These are phyloP conservation scores for Augiades crinisus DNA, from an alignment of 2,888 invertebrate genomes.

Conservation along the genomic window DNA sequence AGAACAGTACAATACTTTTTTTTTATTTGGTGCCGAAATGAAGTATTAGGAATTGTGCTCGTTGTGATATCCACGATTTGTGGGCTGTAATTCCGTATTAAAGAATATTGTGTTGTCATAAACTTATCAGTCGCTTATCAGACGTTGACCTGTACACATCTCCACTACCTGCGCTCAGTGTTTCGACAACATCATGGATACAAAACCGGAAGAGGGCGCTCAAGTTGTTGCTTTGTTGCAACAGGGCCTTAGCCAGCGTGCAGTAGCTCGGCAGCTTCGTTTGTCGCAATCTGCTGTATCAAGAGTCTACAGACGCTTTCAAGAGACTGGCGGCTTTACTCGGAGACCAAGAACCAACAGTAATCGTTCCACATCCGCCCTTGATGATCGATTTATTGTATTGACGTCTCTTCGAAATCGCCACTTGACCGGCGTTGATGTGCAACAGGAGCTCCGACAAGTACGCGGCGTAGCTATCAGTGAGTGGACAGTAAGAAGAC, in stretches of 20 bases:
- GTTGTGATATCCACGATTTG: no score
- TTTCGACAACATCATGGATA: background rate
- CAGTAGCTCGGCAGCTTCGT: background rate
- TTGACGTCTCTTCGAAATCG: conserved; percentile 29
- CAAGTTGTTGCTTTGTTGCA: conserved; percentile 6
- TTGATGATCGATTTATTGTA: background rate
- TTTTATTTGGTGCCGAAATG: no score
- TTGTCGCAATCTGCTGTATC: background rate
- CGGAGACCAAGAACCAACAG: conserved; percentile 1
- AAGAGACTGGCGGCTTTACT: background rate
- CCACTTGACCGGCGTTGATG: no score
- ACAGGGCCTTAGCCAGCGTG: conserved; percentile 3
- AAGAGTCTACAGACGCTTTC: background rate
- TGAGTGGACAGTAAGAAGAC: no score
- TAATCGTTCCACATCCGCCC: background rate
- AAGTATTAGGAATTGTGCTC: no score
- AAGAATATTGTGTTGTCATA: conserved; percentile 17
- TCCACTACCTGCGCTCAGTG: no score
- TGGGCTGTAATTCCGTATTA: no score
- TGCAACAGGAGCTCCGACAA: no score
- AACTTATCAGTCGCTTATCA: no score
- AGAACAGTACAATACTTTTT: no score
- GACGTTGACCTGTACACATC: no score
- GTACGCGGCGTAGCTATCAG: no score
- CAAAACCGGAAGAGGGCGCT: background rate